These are phyloP conservation scores for Megaceryle maxima DNA, from an alignment of 2,113 vertebrate species.

Conservation along the genomic window DNA sequence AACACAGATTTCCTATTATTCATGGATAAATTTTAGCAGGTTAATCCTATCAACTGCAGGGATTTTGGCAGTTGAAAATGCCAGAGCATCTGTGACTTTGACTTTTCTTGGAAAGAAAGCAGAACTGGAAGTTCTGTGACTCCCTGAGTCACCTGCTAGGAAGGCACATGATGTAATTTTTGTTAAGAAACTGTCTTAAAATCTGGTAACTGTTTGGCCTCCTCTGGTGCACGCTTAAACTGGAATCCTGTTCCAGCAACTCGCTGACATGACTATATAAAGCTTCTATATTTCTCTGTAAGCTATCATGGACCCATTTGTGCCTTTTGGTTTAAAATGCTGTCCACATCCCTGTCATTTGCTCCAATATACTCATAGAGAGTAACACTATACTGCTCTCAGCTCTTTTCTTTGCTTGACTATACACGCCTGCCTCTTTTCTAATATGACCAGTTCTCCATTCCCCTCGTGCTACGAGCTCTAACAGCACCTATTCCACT, in stretches of 20 bases:
- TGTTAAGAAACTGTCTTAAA: neutral
- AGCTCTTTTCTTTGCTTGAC: neutral
- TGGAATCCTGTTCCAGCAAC: neutral
- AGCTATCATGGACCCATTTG: neutral
- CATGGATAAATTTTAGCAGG: conserved; percentile 11
- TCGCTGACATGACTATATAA: neutral
- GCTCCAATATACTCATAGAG: neutral
- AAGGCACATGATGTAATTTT: neutral
- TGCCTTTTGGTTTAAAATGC: neutral
- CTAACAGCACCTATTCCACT: neutral
- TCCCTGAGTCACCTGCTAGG: neutral
- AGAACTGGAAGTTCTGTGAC: neutral
- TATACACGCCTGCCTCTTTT: neutral
- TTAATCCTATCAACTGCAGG: conserved; percentile 23
- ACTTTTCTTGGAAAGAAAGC: conserved; percentile 42
- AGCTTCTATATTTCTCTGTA: neutral
- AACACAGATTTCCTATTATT: conserved; percentile 9
- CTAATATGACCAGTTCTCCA: neutral
- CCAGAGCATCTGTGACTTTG: conserved; percentile 33
- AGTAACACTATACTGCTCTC: neutral
- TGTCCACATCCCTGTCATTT: neutral
- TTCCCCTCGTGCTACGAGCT: neutral
- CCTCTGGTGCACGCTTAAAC: neutral
- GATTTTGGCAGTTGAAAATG: conserved; percentile 5
- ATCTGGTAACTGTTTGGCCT: neutral